Base-by-base conservation (phyloP, 1,140 invertebrate species). In the Plutomurus gul region DNA sequence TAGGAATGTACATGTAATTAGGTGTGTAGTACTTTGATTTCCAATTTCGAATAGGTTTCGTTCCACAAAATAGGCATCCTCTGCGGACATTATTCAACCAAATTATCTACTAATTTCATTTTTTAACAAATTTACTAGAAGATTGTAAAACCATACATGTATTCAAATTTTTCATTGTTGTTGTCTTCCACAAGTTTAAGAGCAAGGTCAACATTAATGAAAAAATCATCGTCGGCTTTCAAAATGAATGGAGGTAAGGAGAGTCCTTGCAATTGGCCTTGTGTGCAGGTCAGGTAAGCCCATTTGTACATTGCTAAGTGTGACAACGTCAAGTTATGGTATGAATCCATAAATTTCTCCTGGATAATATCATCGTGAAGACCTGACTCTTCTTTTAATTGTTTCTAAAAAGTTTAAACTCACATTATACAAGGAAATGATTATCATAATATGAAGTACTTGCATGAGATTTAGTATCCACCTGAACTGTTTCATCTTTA, bases 161-260 rank as follows among this genome's bases (percentile, higher is more conserved):
- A 36, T 46, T 77, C 76, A 4, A 71, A 8, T 43, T 10, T 43
- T 43, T 43, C 1, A 27, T 65, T 13, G 10, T 22, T n/a, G n/a
- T 77, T 77, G 16, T 7, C 27, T 33, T 70, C 25, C 13, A 40
- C 39, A 6, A 77, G 4, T 1, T 25, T 16, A 13, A 72, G 39
- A 25, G 76, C 76, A 56, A 77, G 20, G 22, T 33, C 30, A 16
- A 72, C 27, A 40, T 77, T 77, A 7, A 77, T 16, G 3, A 77
- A 72, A 30, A 77, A 70, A 25, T 77, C 76, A 33, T 77, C 76
- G 22, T 77, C 76, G 0, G 60, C 76, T 36, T 77, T 77, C n/a
- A 77, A 39, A 13, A 77, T n/a, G 25, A 47, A 46, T 25, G 13
- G 13, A 0, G 39, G 46, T 13, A 75, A 6, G n/a, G n/a, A n/a